Evolutionary conservation across 2,113 vertebrate genomes (phyloP).

Genomic region (Ictalurus furcatus): DNA sequence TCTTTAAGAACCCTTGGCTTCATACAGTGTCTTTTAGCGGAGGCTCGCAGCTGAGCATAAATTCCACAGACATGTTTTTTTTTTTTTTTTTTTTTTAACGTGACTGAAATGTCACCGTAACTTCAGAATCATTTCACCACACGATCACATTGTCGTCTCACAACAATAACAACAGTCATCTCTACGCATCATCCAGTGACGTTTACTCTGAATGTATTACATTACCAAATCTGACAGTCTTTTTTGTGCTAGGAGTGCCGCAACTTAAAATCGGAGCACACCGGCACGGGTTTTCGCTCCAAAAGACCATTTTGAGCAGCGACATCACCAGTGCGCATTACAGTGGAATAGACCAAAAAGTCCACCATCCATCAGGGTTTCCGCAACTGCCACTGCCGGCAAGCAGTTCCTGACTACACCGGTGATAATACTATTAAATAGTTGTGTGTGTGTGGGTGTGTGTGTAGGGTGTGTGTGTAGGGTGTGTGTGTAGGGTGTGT

Average conservation of each 20-base stretch:
- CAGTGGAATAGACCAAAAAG: not conserved
- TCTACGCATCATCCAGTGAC: not conserved
- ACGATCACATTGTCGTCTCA: not conserved
- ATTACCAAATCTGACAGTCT: not conserved
- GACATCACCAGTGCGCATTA: not conserved
- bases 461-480: slow-evolving; percentile 11
- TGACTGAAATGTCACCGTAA: not conserved
- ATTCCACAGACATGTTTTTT: not conserved
- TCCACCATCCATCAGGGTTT: not conserved
- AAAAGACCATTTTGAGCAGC: not conserved
- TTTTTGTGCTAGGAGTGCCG: not conserved
- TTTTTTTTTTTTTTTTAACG: too few relatives aligned
- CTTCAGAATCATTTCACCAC: not conserved
- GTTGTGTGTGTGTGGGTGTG: not conserved
- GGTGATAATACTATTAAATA: not conserved
- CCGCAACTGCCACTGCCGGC: not conserved
- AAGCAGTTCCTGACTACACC: not conserved
- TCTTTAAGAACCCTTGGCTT: slow-evolving; percentile 39
- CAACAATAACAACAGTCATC: not conserved
- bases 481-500: not conserved
- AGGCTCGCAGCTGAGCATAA: not conserved
- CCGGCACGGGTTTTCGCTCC: not conserved
- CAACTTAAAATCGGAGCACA: not conserved
- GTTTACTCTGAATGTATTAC: not conserved
- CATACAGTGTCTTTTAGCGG: slow-evolving; percentile 23